Percentiles rank a stretch among this genome's conserved stretches.
phyloP scores from a whole-genome alignment of 2,113 vertebrate species.

The Echinops telfairi region DNA sequence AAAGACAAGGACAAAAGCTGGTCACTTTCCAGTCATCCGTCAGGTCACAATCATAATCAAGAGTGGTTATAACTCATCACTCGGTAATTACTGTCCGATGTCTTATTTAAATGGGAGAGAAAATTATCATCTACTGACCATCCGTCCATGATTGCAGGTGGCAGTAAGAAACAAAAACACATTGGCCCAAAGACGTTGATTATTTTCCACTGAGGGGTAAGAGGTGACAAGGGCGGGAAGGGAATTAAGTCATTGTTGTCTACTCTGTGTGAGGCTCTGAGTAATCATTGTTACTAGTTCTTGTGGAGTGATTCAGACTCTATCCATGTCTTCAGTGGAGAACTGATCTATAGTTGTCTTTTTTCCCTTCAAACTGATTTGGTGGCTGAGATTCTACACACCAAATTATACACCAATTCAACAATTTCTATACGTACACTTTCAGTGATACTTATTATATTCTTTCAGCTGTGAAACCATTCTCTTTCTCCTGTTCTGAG shows the following conservation, averaged over 20 bases:
- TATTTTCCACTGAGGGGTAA: background rate
- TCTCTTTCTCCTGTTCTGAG: background rate
- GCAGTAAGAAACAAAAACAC: background rate
- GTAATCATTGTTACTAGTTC: background rate
- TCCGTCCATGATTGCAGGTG: background rate
- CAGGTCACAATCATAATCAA: background rate
- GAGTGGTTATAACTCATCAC: background rate
- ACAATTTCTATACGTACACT: background rate
- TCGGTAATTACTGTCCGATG: background rate
- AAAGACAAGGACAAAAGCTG: background rate
- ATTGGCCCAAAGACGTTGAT: background rate
- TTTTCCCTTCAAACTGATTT: background rate
- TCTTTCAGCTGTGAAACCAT: background rate
- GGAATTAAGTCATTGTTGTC: background rate
- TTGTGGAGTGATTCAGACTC: background rate
- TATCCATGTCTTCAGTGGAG: background rate
- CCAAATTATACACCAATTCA: background rate
- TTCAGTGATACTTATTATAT: background rate
- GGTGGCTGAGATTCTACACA: background rate
- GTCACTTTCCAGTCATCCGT: slow-evolving; percentile 39
- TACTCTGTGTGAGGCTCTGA: background rate
- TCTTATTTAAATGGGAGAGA: slow-evolving; percentile 19
- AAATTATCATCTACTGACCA: background rate
- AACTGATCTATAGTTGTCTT: background rate
- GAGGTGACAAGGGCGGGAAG: background rate